Base-by-base conservation (phyloP, 2,888 invertebrate genomes). In the Timema podura region DNA sequence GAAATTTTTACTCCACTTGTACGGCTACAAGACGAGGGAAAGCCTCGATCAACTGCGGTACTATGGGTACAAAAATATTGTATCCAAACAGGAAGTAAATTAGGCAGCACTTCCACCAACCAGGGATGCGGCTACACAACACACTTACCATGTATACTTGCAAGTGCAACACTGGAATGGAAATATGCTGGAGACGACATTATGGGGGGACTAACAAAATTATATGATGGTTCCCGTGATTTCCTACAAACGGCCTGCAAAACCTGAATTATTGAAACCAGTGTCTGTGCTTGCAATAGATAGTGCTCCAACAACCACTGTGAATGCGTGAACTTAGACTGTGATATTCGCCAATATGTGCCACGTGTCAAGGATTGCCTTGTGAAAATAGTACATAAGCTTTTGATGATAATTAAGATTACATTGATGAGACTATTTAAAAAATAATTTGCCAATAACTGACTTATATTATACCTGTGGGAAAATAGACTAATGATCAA, bases 251-350 rank as follows among this genome's bases (percentile, higher is more conserved):
- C 9, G 5, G n/a, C 57, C 57, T n/a, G 57, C n/a, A 57, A 15
- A 15, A 57, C 57, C 57, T 13, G 15, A 57, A 57, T 30, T 57
- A n/a, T 57, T 57, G 30, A 57, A 57, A 57, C 57, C n/a, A 57
- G 57, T 57, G 57, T 57, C 13, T 57, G 15, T 13, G 13, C 57
- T n/a, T 57, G 57, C 15, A 57, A 57, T 16, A n/a, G 3, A 57
- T 57, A 30, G 1, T 57, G 57, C n/a, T n/a, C 13, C 15, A 16
- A 51, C 51, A 57, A 57, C 15, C 13, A 57, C 57, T n/a, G 57
- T 10, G 57, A n/a, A 57, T 57, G 57, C 30, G 15, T n/a, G 15
- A 57, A 57, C 8, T 3, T 11, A n/a, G 57, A 57, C 57, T 57
- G 57, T 30, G 9, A 57, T 7, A 30, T 57, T 57, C 57, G 1